Conservation (phyloP, 1,140 invertebrate species). For the Pararge aegeria region DNA sequence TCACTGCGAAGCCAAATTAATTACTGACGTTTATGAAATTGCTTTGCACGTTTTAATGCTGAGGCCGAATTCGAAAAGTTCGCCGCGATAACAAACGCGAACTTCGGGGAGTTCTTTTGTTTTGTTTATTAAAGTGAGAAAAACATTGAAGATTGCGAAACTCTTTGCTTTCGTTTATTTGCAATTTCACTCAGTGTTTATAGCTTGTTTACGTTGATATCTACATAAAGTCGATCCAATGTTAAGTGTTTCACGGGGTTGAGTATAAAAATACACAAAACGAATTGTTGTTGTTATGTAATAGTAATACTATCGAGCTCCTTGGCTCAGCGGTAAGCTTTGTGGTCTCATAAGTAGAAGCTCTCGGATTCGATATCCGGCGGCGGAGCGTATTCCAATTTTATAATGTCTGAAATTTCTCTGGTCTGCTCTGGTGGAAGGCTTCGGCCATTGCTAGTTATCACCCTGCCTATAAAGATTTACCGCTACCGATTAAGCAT, state of each 20-base stretch:
- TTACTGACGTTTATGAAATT: constrained; percentile 27
- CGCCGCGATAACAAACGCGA: constrained; percentile 44
- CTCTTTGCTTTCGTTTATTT: constrained; percentile 60
- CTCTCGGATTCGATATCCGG: too few relatives aligned
- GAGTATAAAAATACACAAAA: too few relatives aligned
- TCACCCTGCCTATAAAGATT: too few relatives aligned
- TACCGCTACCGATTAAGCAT: too few relatives aligned
- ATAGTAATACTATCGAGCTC: too few relatives aligned
- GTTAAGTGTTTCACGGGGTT: constrained; percentile 1
- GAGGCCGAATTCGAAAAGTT: constrained; percentile 31
- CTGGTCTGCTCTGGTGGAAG: too few relatives aligned
- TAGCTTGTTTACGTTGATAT: constrained; percentile 49
- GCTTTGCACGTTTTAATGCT: constrained; percentile 28
- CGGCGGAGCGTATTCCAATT: too few relatives aligned
- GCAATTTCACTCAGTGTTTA: constrained; percentile 63
- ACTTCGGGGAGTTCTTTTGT: constrained; percentile 62
- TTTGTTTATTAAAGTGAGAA: constrained; percentile 64
- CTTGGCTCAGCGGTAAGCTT: too few relatives aligned
- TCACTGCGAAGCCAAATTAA: constrained; percentile 20
- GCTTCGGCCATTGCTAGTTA: too few relatives aligned
- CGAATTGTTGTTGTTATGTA: too few relatives aligned
- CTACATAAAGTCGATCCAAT: constrained; percentile 31
- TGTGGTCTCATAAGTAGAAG: too few relatives aligned
- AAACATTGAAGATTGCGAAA: constrained; percentile 57
- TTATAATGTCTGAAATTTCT: too few relatives aligned